phyloP scores from a whole-genome alignment of 1,140 invertebrate genomes.

The fruit fly (Drosophila melanogaster) region Release_6_plus_ISO1_MT NT_033777.3:7807501-7808000 shows the following conservation, averaged over 20 bases:
- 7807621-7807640: conserved; percentile 85
- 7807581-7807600: conserved; percentile 85
- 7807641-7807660: conserved; percentile 79
- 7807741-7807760: conserved; percentile 86
- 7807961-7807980: conserved; percentile 63
- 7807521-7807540: conserved; percentile 86
- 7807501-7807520: conserved; percentile 86
- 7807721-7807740: conserved; percentile 84
- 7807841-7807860: too few species aligned
- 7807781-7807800: background rate
- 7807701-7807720: conserved; percentile 76
- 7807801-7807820: background rate
- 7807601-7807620: conserved; percentile 85
- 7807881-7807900: too few species aligned
- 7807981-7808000: conserved; percentile 89
- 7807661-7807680: conserved; percentile 83
- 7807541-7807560: conserved; percentile 87
- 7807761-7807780: conserved; percentile 84
- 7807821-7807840: too few species aligned
- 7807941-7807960: too few species aligned
- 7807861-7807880: too few species aligned
- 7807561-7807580: conserved; percentile 85
- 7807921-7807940: too few species aligned
- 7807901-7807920: too few species aligned
- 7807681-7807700: conserved; percentile 82